phyloP scores from a whole-genome alignment of 2,888 invertebrate species.

The Harpalus rufipes region DNA sequence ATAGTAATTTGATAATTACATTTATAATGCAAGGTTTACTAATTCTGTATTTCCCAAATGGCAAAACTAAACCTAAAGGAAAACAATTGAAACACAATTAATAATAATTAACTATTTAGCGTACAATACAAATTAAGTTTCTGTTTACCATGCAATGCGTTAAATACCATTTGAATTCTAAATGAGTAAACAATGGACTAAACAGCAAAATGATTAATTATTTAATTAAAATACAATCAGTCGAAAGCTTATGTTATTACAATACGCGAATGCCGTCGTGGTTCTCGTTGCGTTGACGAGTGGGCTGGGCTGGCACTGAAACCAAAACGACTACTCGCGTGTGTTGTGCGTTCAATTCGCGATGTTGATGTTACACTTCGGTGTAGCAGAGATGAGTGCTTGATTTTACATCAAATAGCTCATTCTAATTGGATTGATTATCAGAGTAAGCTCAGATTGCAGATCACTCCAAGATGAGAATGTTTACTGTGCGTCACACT shows the following conservation, averaged over 20 bases:
- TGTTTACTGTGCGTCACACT: neutral
- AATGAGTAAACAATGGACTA: slow-evolving; percentile 56
- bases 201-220: slow-evolving; percentile 56
- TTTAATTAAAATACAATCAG: slow-evolving; percentile 58
- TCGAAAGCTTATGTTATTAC: slow-evolving; percentile 43
- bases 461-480: neutral
- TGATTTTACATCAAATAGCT: neutral
- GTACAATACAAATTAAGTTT: slow-evolving; percentile 40
- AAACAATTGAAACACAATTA: slow-evolving; percentile 48
- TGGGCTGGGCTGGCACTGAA: neutral
- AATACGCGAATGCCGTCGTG: neutral
- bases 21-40: neutral
- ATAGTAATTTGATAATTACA: too few relatives aligned
- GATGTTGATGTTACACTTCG: neutral
- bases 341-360: too few relatives aligned
- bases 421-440: slow-evolving; percentile 6
- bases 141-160: slow-evolving; percentile 41
- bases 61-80: slow-evolving; percentile 22
- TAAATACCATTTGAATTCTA: slow-evolving; percentile 56
- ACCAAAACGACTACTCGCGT: neutral
- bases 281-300: neutral
- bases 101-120: slow-evolving; percentile 53
- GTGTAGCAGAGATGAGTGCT: neutral
- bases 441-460: neutral
- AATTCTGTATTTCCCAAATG: neutral